Evolutionary conservation across 1,140 invertebrate genomes (phyloP), one percentile per base, ranked within the genome.

Genomic region (Heliconius himera): DNA sequence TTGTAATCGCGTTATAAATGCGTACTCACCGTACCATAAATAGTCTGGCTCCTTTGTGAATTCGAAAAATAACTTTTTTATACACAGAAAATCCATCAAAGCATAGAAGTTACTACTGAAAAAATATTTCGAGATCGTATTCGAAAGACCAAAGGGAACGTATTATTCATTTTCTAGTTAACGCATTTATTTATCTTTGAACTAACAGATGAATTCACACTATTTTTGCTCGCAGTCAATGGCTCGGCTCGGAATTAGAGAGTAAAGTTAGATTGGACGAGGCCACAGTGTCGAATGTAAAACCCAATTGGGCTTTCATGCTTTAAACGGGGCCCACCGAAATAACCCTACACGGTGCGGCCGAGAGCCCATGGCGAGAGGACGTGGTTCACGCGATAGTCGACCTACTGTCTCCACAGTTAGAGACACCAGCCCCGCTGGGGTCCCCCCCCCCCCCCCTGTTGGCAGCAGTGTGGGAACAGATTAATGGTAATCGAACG

Each of bases 281-380:
- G 84, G 82, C 84, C 85, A 83, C 83, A 86, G 83, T 84, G 90
- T 88, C 88, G 86, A 87, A 91, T 90, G 87, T 92, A 90, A 92
- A 92, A 92, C 88, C 88, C 89, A 92, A 92, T 92, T 89, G 91
- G 84, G 89, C 90, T 89, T 90, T 90, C 88, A 90, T 89, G 89
- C 88, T 89, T 89, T 88, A 90, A 91, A 89, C 88, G 87, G 85
- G 81, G 84, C 87, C 84, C 82, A 84, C 86, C 84, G 85, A 88
- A 90, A 90, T 88, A 90, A 86, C 87, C 85, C 85, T 83, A 80
- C 77, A 83, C 86, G 80, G 81, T 83, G 79, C 83, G 85, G 81
- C 75, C 73, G 79, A 79, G 81, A 80, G 66, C 79, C 79, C 82
- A 85, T 75, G 60, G 49, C 36, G 81, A 56, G 18, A 72, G 60